Base-by-base conservation (phyloP, 2,888 invertebrate genomes). In the Tuberolachnus salignus region DNA sequence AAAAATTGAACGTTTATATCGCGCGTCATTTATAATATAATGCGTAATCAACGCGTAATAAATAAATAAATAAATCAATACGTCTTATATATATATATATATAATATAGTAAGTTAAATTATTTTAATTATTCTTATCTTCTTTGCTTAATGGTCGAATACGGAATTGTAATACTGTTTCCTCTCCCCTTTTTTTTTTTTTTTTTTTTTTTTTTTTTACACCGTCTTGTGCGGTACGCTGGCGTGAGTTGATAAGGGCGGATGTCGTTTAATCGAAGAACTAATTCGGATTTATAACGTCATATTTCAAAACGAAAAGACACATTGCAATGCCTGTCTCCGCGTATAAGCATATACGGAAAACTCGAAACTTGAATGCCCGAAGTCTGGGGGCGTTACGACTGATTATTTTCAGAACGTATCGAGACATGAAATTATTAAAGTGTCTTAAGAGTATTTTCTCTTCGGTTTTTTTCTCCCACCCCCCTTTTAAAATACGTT, bases 211-310 rank as follows among this genome's bases (percentile, higher is more conserved):
- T n/a, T n/a, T n/a, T n/a, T n/a, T 26, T 14, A 59, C 23, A 61
- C 34, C 19, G 34, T 61, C 63, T 73, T 23, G 42, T 13, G 13
- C 42, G 53, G 63, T 44, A 64, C 42, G 23, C 73, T 73, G 63
- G 51, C 44, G n/a, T 53, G 21, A 73, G 53, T 73, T 53, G 73
- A 73, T 73, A 73, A 73, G 73, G 44, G n/a, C 10, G 63, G 21
- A 21, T 64, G 63, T 64, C 73, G 53, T 64, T 73, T 64, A 73
- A 73, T 73, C 73, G 63, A 64, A 73, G 72, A 64, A 73, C 63
- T 73, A 73, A 73, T 73, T 73, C 73, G 73, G n/a, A 73, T 73
- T 73, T 73, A 73, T 73, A 73, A 73, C 73, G 63, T 64, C 51
- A 73, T 73, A 73, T 73, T 64, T 73, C 73, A 73, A 64, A 34